A percentile compares a stretch with the other conserved stretches of the same genome.
Evolutionary conservation across 2,888 invertebrate genomes (phyloP).

Genomic region (Cremastobaeus sp.): DNA sequence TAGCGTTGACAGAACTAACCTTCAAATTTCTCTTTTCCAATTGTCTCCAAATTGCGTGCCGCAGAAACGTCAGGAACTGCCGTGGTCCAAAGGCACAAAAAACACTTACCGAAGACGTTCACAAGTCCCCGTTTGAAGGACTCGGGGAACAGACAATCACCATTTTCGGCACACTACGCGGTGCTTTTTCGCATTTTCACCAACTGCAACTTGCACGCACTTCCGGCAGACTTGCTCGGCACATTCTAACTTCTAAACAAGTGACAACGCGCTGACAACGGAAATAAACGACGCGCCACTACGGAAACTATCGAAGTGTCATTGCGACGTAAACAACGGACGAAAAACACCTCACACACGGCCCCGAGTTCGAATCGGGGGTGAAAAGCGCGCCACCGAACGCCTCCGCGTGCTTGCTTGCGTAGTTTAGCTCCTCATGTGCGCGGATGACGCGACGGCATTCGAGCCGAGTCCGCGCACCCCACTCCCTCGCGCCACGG

Average conservation of each 20-base stretch:
- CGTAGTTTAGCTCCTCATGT: slow-evolving; percentile 38
- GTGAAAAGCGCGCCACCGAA: slow-evolving; percentile 49
- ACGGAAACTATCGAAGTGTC: too few species aligned
- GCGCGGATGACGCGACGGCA: slow-evolving; percentile 20
- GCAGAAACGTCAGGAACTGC: background rate
- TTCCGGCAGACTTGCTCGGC: too few species aligned
- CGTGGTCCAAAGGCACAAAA: background rate
- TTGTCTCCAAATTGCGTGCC: background rate
- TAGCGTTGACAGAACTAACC: slow-evolving; percentile 18
- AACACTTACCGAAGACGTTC: slow-evolving; percentile 2
- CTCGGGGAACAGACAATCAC: background rate
- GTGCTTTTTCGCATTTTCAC: slow-evolving; percentile 13
- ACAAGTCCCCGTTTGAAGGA: too few species aligned
- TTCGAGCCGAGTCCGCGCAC: slow-evolving; percentile 25
- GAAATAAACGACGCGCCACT: background rate
- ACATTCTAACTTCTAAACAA: slow-evolving; percentile 3
- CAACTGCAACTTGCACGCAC: background rate
- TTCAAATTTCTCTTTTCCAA: slow-evolving; percentile 7
- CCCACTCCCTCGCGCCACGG: slow-evolving; percentile 9
- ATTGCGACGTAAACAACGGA: slow-evolving; percentile 4
- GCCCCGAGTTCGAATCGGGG: slow-evolving; percentile 36
- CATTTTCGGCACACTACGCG: too few species aligned
- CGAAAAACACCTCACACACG: slow-evolving; percentile 14
- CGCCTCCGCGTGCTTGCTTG: slow-evolving; percentile 17
- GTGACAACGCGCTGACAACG: slow-evolving; percentile 12